Conservation (phyloP, 2,113 vertebrate genomes). For the Oostethus manadensis region DNA sequence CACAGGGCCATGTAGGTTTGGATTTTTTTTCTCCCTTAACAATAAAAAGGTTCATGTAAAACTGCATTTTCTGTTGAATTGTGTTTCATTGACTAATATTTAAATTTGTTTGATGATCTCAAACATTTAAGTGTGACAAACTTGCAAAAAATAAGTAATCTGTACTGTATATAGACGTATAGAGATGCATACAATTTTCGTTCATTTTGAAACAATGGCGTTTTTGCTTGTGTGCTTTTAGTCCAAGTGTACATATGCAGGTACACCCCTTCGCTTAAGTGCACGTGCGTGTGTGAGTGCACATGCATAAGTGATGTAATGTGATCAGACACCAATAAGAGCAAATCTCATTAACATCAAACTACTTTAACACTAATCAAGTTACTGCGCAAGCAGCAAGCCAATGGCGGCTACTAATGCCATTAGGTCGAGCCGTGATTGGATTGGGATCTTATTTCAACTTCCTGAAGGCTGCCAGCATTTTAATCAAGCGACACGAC, state of each 20-base stretch:
- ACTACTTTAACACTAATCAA: slow-evolving; percentile 64
- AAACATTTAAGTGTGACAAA: no score
- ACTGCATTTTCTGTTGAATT: no score
- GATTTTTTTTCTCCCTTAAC: no score
- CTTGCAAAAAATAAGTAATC: no score
- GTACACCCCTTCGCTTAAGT: slow-evolving; percentile 1
- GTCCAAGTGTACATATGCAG: slow-evolving; percentile 4
- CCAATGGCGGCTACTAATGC: slow-evolving; percentile 69
- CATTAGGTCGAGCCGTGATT: slow-evolving; percentile 62
- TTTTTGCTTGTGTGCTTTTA: neutral
- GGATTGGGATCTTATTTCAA: slow-evolving; percentile 68
- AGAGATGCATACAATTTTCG: no score
- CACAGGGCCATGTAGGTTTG: no score
- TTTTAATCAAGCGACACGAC: slow-evolving; percentile 70
- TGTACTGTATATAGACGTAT: no score
- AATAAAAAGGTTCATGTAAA: no score
- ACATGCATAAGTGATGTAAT: slow-evolving; percentile 46
- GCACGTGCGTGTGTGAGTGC: slow-evolving; percentile 2
- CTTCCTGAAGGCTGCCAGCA: slow-evolving; percentile 67
- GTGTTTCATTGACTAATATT: no score
- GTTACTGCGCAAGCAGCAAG: slow-evolving; percentile 64
- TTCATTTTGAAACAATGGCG: neutral
- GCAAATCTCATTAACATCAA: slow-evolving; percentile 70
- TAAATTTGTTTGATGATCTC: no score
- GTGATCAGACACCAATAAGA: slow-evolving; percentile 69